Evolutionary conservation across 2,113 vertebrate species (phyloP), one percentile per base, ranked within the genome.

Genomic region (Megaceryle torquata): DNA sequence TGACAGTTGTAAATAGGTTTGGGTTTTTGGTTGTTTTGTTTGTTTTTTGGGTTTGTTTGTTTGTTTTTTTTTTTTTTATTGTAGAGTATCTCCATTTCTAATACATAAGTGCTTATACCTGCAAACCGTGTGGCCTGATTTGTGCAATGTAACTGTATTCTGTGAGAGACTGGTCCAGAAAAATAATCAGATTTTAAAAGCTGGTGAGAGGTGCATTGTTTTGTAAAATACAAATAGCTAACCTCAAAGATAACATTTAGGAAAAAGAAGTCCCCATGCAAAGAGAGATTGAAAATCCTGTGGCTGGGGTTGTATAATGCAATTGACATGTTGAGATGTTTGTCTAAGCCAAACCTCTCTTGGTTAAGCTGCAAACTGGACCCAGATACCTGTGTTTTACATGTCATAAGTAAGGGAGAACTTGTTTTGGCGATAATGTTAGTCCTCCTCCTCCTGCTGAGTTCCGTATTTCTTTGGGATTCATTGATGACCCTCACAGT

Each of bases 211-310:
- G 15, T 75, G 10, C 0, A 1, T 90, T 75, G 80, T 54, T 87
- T 78, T 79, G 6, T 86, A 89, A 76, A 92, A 54, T 18, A 59
- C 84, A 71, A 88, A 43, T 60, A 51, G 51, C 22, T 72, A 74
- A 82, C 15, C 39, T 92, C 57, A 76, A 83, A 77, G 61, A 44
- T 16, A 71, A 43, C 18, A 26, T 68, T 50, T 1, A 1, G 17
- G 43, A 53, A 64, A 28, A 22, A 13, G n/a, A 43, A 21, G 25
- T 56, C 43, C 10, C 10, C 6, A 22, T 43, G 35, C 59, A 88
- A 88, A 57, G 46, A 82, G 54, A 82, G n/a, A 26, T 7, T 56
- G 67, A 89, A 53, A 65, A 72, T 61, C 15, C n/a, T 48, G 28
- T 72, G 46, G 18, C 26, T 86, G 72, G 15, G 24, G 68, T 86